A percentile compares a stretch with the other conserved stretches of the same genome.
These are phyloP conservation scores for Agonopterix heracliana DNA, from an alignment of 2,888 invertebrate genomes.

Conservation along the genomic window DNA sequence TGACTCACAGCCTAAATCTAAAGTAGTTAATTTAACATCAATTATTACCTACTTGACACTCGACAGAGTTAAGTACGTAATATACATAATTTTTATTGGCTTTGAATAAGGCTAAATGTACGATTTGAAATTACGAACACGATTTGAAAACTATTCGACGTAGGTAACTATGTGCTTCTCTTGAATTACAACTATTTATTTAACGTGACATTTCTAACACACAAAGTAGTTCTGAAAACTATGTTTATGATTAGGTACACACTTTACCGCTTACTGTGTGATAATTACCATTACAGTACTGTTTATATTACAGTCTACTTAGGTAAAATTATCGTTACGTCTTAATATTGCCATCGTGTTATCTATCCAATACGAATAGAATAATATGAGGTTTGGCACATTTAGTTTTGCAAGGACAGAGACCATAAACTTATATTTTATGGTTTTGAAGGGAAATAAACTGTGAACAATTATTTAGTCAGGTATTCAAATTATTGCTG, in stretches of 20 bases:
- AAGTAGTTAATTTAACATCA: constrained; percentile 51
- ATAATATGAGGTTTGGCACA: constrained; percentile 54
- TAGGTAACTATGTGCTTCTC: constrained; percentile 45
- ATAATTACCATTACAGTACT: constrained; percentile 14
- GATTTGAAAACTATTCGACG: constrained; percentile 50
- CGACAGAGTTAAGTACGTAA: constrained; percentile 31
- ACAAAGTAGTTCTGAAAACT: constrained; percentile 38
- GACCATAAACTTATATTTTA: constrained; percentile 3
- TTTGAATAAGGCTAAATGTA: constrained; percentile 49
- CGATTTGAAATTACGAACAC: constrained; percentile 55
- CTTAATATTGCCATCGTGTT: constrained; percentile 30
- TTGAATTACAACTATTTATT: constrained; percentile 33
- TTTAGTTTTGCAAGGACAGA: constrained; percentile 12
- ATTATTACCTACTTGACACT: constrained; percentile 49
- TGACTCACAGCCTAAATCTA: constrained; percentile 73
- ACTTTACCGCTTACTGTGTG: constrained; percentile 23
- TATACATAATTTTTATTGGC: constrained; percentile 22
- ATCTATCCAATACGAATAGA: background rate
- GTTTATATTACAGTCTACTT: constrained; percentile 8
- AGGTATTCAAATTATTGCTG: background rate
- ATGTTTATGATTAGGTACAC: constrained; percentile 30
- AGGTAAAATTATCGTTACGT: constrained; percentile 15
- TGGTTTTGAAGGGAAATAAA: too few species aligned
- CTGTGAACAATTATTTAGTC: constrained; percentile 3
- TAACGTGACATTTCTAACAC: constrained; percentile 49